Conservation (phyloP, 1,140 invertebrate species). For the Brachionus calyciflorus region DNA sequence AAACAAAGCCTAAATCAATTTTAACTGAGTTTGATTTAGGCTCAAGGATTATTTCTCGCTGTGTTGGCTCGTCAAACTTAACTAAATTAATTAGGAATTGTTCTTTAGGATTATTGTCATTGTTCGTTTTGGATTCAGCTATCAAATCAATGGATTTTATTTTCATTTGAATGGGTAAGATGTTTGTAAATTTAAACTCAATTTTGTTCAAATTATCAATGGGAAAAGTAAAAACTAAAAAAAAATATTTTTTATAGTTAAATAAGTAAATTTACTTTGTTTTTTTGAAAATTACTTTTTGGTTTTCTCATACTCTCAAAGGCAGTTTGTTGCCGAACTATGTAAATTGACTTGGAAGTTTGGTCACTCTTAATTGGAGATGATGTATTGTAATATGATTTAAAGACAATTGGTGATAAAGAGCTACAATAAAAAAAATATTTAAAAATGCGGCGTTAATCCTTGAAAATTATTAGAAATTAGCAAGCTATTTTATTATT, state of each 20-base stretch:
- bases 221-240: neutral
- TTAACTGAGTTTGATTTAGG: neutral
- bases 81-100: neutral
- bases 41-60: neutral
- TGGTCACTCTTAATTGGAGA: too few relatives aligned
- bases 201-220: slow-evolving; percentile 28
- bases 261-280: neutral
- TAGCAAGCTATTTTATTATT: too few relatives aligned
- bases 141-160: neutral
- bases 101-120: neutral
- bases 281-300: neutral
- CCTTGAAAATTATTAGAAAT: too few relatives aligned
- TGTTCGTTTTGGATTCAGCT: neutral
- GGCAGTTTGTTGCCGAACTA: too few relatives aligned
- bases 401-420: too few relatives aligned
- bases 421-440: too few relatives aligned
- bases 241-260: neutral
- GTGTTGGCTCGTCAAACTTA: neutral
- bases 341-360: too few relatives aligned
- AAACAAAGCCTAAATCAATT: neutral
- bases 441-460: too few relatives aligned
- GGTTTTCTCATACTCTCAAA: neutral
- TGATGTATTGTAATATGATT: too few relatives aligned
- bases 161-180: neutral
- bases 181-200: slow-evolving; percentile 13